These are phyloP conservation scores for Hypocryptadius cinnamomeus DNA, from an alignment of 2,113 vertebrate genomes.

Conservation along the genomic window DNA sequence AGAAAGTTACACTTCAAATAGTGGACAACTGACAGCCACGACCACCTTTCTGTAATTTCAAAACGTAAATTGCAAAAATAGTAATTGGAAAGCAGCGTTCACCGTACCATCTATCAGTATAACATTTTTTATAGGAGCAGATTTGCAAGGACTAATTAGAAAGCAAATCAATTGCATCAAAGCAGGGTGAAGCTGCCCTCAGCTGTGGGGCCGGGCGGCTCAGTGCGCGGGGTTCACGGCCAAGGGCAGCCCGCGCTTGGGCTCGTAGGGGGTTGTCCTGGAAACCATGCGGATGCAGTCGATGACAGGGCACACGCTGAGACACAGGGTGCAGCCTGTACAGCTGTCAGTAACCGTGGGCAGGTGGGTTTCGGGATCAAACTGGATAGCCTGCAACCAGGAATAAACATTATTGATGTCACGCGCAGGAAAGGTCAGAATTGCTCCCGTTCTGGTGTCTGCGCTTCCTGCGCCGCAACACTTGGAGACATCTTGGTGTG, in stretches of 20 bases:
- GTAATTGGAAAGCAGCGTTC: constrained; percentile 31
- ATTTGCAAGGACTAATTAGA: constrained; percentile 59
- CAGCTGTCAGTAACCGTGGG: constrained; percentile 83
- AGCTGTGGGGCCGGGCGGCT: constrained; percentile 47
- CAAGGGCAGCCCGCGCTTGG: constrained; percentile 84
- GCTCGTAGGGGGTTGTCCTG: constrained; percentile 82
- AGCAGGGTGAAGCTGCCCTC: background rate
- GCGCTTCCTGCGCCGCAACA: background rate
- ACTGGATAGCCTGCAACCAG: constrained; percentile 84
- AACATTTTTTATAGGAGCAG: constrained; percentile 7
- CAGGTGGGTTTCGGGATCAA: constrained; percentile 87
- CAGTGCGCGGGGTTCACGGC: constrained; percentile 69
- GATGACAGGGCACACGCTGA: constrained; percentile 90
- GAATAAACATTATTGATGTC: constrained; percentile 55
- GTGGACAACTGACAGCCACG: constrained; percentile 12
- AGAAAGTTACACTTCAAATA: constrained; percentile 49
- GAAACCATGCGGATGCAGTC: constrained; percentile 93
- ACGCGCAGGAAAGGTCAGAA: constrained; percentile 35
- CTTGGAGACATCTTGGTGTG: background rate
- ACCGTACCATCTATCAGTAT: constrained; percentile 23
- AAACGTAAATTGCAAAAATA: constrained; percentile 46
- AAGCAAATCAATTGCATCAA: constrained; percentile 50
- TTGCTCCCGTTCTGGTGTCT: background rate
- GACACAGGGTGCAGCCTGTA: constrained; percentile 88
- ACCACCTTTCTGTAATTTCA: constrained; percentile 11